These are phyloP conservation scores for Antedon mediterranea DNA, from an alignment of 53 echinoderm and acorn worm genomes.

Conservation along the genomic window DNA sequence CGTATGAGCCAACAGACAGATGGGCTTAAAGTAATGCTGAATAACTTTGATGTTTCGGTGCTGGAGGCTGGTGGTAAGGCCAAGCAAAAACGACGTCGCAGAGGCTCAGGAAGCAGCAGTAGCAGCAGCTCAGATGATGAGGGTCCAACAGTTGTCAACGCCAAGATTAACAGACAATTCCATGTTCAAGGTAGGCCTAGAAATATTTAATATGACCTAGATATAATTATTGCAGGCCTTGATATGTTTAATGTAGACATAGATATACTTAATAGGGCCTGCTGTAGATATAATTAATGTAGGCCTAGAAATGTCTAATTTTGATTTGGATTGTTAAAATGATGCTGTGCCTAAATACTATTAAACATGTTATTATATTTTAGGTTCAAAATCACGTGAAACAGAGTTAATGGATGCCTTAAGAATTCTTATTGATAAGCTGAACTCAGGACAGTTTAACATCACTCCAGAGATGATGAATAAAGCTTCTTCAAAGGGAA, in stretches of 20 bases:
- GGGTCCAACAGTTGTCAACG: constrained; percentile 29
- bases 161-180: constrained; percentile 41
- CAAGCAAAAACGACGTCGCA: constrained; percentile 11
- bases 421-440: constrained; percentile 64
- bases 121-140: constrained; percentile 7
- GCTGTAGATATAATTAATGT: background rate
- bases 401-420: constrained; percentile 82
- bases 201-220: too few species aligned
- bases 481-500: constrained; percentile 35
- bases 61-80: constrained; percentile 49
- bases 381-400: constrained; percentile 48
- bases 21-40: constrained; percentile 74
- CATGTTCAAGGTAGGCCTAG: constrained; percentile 50
- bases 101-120: constrained; percentile 19
- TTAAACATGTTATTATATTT: background rate
- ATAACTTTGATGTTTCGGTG: constrained; percentile 66
- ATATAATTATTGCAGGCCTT: too few species aligned
- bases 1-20: constrained; percentile 96
- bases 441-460: constrained; percentile 85
- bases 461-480: constrained; percentile 93
- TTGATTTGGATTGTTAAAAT: too few species aligned
- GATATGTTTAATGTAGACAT: too few species aligned
- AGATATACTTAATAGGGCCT: too few species aligned
- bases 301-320: too few species aligned
- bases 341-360: too few species aligned